Percentiles rank a stretch among this genome's conserved stretches.
phyloP scores from a whole-genome alignment of 30 jellyfish, hydroid and myxozoan genomes.

The Phacellophora camtschatica region DNA sequence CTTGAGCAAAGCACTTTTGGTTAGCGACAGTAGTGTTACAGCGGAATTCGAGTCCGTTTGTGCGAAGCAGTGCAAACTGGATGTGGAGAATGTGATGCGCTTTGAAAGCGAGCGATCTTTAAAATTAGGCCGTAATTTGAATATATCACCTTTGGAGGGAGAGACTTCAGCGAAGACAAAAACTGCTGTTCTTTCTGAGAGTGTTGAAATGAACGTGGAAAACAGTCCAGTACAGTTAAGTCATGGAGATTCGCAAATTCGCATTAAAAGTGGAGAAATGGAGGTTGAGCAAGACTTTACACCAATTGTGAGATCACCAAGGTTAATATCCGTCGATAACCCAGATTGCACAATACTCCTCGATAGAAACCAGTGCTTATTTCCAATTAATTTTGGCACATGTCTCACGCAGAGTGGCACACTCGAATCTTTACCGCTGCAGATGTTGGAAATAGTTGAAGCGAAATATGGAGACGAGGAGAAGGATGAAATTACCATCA shows the following conservation, averaged over 20 bases:
- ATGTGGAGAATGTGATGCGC: neutral
- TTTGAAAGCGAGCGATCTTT: too few species aligned
- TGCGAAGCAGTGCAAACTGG: constrained; percentile 60
- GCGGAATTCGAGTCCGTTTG: constrained; percentile 74
- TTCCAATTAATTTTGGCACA: constrained; percentile 58
- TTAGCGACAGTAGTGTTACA: constrained; percentile 56
- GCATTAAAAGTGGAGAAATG: neutral
- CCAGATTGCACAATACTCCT: constrained; percentile 32
- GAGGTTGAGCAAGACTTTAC: neutral
- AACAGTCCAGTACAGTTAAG: neutral
- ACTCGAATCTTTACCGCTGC: constrained; percentile 65
- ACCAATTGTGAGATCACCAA: neutral
- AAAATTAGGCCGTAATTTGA: neutral
- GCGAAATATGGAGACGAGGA: constrained; percentile 15
- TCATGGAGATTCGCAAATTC: too few species aligned
- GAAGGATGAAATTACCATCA: constrained; percentile 45
- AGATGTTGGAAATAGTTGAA: constrained; percentile 40
- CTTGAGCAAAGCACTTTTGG: constrained; percentile 15
- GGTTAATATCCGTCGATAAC: neutral
- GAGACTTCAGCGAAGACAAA: neutral
- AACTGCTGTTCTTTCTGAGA: neutral
- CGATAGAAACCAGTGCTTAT: constrained; percentile 72
- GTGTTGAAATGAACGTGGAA: neutral
- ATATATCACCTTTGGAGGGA: neutral
- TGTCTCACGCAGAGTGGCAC: constrained; percentile 69